A percentile compares a stretch with the other conserved stretches of the same genome.
Conservation (phyloP, 1,140 invertebrate genomes). For the Heliconius melpomene region DNA sequence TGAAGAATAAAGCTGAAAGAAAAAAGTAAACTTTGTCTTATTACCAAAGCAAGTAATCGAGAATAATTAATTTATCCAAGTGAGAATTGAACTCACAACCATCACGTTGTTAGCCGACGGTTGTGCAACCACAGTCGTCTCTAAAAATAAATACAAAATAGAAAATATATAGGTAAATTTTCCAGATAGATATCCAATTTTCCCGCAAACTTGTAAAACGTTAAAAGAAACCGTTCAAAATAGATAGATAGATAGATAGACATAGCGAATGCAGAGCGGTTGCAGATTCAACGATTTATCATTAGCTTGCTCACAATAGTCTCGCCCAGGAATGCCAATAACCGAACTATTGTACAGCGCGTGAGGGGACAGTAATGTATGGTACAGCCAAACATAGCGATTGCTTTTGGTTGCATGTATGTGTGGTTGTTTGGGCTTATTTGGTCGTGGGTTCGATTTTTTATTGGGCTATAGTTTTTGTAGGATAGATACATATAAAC, state of each 20-base stretch:
- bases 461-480: too few species aligned
- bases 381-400: conserved; percentile 16
- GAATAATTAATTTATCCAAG: too few species aligned
- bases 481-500: too few species aligned
- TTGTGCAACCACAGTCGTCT: too few species aligned
- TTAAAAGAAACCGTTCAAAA: neutral
- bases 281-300: conserved; percentile 29
- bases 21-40: too few species aligned
- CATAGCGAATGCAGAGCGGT: conserved; percentile 14
- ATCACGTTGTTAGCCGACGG: too few species aligned
- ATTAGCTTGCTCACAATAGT: conserved; percentile 28
- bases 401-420: neutral
- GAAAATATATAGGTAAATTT: too few species aligned
- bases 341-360: conserved; percentile 22
- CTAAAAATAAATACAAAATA: too few species aligned
- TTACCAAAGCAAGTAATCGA: too few species aligned
- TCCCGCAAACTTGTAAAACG: neutral
- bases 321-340: conserved; percentile 29
- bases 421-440: neutral
- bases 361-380: conserved; percentile 24
- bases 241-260: neutral
- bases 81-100: too few species aligned
- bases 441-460: too few species aligned
- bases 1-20: too few species aligned
- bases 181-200: neutral